Conservation (phyloP, 2,113 vertebrate species). For the Pithys albifrons region DNA sequence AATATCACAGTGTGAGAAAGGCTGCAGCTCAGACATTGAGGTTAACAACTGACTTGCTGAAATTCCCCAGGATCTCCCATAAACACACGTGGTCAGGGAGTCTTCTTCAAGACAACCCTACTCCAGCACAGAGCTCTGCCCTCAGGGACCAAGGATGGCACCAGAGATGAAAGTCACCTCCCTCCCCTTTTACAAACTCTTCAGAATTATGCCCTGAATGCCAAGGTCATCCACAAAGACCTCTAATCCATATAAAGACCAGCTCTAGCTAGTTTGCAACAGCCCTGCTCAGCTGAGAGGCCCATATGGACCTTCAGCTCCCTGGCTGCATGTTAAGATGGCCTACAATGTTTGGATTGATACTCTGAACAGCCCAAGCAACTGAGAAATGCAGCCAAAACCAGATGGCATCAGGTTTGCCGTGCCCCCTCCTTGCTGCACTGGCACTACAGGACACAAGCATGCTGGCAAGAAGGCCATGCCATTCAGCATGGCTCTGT, state of each 20-base stretch:
- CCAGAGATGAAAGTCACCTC: background rate
- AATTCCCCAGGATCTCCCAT: background rate
- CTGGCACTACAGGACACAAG: background rate
- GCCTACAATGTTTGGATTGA: background rate
- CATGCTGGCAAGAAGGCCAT: background rate
- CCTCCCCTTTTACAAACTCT: background rate
- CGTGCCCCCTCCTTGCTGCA: background rate
- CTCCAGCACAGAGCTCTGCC: background rate
- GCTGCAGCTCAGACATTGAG: background rate
- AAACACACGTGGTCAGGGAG: background rate
- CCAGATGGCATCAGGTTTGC: background rate
- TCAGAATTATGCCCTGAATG: background rate
- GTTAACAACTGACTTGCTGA: background rate
- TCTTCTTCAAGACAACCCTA: background rate
- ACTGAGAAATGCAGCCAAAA: background rate
- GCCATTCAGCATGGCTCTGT: background rate
- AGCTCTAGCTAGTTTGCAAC: background rate
- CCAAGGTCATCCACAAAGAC: background rate
- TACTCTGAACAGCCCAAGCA: background rate
- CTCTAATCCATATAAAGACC: slow-evolving; percentile 19
- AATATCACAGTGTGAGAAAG: background rate
- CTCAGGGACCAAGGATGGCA: background rate
- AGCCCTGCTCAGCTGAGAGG: background rate
- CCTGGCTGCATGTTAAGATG: background rate
- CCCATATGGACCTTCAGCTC: background rate